A percentile compares a stretch with the other conserved stretches of the same genome.
These are phyloP conservation scores for Etheostoma perlongum DNA, from an alignment of 2,797 vertebrate species.

Conservation along the genomic window DNA sequence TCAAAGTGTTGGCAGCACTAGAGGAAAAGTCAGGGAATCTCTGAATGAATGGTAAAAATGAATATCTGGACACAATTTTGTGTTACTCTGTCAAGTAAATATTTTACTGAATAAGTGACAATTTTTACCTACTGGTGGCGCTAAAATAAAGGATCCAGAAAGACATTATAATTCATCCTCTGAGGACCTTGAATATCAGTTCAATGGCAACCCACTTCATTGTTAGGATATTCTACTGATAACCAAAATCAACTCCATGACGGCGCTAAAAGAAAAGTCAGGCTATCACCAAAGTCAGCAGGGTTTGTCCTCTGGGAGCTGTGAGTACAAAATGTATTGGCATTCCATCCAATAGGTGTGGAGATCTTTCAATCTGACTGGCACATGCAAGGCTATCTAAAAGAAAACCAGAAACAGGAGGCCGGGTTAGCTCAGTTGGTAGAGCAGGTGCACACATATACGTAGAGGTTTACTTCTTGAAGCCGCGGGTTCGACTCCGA, in stretches of 20 bases:
- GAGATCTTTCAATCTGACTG: conserved; percentile 10
- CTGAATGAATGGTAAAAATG: background rate
- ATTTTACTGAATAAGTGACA: background rate
- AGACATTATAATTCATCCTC: background rate
- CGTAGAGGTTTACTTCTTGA: too few relatives aligned
- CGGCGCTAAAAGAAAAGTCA: background rate
- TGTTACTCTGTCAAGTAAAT: background rate
- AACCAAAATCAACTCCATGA: background rate
- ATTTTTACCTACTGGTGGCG: background rate
- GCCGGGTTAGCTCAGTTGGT: too few relatives aligned
- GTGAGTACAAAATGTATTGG: background rate
- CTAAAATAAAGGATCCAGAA: background rate
- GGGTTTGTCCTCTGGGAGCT: background rate
- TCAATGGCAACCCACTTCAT: background rate
- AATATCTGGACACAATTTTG: too few relatives aligned
- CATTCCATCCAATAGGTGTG: background rate
- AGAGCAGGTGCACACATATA: too few relatives aligned
- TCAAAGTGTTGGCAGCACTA: background rate
- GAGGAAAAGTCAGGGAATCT: background rate
- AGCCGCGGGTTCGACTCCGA: too few relatives aligned
- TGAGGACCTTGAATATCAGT: background rate
- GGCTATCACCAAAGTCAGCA: background rate
- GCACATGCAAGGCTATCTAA: too few relatives aligned
- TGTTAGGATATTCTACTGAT: background rate
- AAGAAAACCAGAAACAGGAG: conserved; percentile 5